Conservation (phyloP, 2,113 vertebrate genomes). For the Camelus bactrianus region DNA sequence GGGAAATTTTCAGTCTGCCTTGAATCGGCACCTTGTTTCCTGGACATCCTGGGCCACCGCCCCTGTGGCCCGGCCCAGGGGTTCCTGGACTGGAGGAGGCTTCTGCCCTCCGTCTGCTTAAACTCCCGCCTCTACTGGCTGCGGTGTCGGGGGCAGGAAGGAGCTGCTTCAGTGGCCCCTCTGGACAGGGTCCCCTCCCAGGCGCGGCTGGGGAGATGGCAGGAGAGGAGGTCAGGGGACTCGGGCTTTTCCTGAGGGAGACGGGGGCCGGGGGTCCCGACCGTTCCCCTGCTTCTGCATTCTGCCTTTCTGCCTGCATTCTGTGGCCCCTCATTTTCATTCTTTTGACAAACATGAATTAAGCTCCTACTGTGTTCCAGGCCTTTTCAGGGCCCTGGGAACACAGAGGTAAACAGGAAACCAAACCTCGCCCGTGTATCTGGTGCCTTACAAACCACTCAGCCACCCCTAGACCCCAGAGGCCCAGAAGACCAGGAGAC, state of each 20-base stretch:
- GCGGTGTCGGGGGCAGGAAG: neutral
- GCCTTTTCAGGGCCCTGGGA: neutral
- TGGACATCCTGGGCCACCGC: neutral
- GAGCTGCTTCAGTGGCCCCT: neutral
- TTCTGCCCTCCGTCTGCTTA: neutral
- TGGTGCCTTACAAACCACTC: neutral
- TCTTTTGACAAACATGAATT: neutral
- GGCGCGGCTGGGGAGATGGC: neutral
- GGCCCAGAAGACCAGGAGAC: neutral
- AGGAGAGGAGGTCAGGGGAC: neutral
- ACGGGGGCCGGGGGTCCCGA: neutral
- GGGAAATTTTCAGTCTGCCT: neutral
- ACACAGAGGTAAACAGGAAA: neutral
- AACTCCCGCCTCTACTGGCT: neutral
- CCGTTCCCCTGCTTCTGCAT: accelerated
- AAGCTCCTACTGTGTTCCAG: neutral
- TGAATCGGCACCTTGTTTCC: neutral
- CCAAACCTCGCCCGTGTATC: neutral
- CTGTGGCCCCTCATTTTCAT: neutral
- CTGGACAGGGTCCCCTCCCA: neutral
- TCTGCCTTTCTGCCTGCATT: neutral
- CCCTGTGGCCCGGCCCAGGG: neutral
- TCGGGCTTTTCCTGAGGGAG: neutral
- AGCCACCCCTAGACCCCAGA: accelerated
- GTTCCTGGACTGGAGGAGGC: neutral